These are phyloP conservation scores for Muraenolepis orangiensis DNA, from an alignment of 2,797 vertebrate genomes.

Conservation along the genomic window DNA sequence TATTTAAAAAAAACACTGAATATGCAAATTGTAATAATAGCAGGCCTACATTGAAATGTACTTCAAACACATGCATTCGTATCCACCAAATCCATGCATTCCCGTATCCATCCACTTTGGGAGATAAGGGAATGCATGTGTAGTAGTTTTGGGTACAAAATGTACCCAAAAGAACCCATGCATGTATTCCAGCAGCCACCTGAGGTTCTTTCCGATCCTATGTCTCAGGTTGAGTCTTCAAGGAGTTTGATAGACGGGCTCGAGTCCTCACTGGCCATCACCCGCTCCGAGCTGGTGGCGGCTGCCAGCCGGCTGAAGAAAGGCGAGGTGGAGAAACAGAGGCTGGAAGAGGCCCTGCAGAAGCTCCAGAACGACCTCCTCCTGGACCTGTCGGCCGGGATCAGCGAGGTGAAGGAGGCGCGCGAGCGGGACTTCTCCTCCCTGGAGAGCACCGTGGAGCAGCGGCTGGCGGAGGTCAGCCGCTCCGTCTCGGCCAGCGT, in stretches of 20 bases:
- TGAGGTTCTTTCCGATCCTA: background rate
- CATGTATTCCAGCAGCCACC: background rate
- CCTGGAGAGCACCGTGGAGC: slow-evolving; percentile 87
- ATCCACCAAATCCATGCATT: background rate
- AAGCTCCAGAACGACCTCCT: slow-evolving; percentile 90
- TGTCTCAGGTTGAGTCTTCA: slow-evolving; percentile 79
- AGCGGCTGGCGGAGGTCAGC: slow-evolving; percentile 87
- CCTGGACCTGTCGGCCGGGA: slow-evolving; percentile 84
- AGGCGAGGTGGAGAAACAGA: slow-evolving; percentile 83
- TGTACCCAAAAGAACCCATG: no score
- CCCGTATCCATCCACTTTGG: background rate
- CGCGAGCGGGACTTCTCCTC: slow-evolving; percentile 86
- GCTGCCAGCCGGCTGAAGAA: slow-evolving; percentile 77
- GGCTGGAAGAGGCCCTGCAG: slow-evolving; percentile 88
- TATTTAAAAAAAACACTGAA: background rate
- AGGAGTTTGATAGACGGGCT: slow-evolving; percentile 76
- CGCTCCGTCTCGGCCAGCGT: slow-evolving; percentile 86
- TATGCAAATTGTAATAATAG: background rate
- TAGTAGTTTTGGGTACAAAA: no score
- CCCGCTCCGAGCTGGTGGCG: slow-evolving; percentile 81
- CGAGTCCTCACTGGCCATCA: slow-evolving; percentile 77
- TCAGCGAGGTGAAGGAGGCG: slow-evolving; percentile 87
- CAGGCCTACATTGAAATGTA: background rate
- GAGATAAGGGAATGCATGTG: no score
- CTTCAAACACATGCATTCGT: background rate